Evolutionary conservation across 2,888 invertebrate species (phyloP).

Genomic region (Dryocosmus kuriphilus): DNA sequence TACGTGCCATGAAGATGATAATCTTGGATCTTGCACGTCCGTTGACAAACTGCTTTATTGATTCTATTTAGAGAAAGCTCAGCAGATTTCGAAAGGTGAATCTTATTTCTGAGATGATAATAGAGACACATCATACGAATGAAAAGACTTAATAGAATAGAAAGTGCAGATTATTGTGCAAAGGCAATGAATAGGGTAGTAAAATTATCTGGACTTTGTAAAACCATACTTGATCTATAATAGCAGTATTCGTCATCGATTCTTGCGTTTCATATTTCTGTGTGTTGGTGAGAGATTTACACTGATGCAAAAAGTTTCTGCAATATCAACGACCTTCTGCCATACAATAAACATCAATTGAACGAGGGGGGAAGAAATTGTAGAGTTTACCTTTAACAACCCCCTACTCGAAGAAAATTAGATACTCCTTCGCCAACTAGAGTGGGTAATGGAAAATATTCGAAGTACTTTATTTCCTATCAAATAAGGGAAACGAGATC

Average conservation of each 20-base stretch:
- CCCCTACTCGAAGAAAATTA: constrained; percentile 3
- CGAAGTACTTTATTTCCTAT: constrained; percentile 20
- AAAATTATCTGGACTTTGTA: neutral
- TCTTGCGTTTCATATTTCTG: neutral
- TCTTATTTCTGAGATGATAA: neutral
- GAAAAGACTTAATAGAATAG: neutral
- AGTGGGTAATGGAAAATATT: constrained; percentile 1
- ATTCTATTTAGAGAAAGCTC: neutral
- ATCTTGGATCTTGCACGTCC: neutral
- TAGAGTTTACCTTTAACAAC: constrained; percentile 5
- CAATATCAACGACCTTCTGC: neutral
- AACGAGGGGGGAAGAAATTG: neutral
- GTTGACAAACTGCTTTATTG: neutral
- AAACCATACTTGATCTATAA: neutral
- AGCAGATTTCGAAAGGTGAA: neutral
- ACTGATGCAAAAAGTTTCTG: neutral
- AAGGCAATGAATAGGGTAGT: neutral
- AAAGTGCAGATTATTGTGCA: neutral
- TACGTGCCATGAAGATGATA: neutral
- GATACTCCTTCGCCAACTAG: neutral
- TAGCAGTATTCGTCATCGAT: constrained; percentile 7
- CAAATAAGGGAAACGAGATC: constrained; percentile 1
- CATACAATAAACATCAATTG: constrained; percentile 13
- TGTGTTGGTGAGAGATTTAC: neutral
- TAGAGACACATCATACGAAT: constrained; percentile 1